Evolutionary conservation across 2,797 vertebrate genomes (phyloP), one percentile per base, ranked within the genome.

Genomic region (Champsocephalus gunnari): DNA sequence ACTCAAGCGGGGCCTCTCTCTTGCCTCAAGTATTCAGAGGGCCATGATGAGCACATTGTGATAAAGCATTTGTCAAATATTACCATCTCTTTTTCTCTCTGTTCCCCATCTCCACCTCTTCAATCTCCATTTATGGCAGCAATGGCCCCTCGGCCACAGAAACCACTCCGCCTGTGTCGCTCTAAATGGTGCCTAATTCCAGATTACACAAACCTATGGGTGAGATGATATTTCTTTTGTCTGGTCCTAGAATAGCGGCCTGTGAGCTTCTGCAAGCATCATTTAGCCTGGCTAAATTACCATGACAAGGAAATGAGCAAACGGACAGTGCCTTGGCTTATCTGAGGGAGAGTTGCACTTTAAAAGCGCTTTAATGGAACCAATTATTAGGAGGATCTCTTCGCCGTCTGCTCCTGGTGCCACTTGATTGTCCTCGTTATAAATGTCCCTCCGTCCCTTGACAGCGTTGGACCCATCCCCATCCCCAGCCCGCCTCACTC

Each of bases 201-300:
- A 93, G 86, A 93, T 90, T 88, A 89, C 81, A 84, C 79, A 90
- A 92, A 91, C 87, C 89, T 87, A 79, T 81, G 91, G 75, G 83
- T 80, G 87, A 89, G 86, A 88, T 88, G 85, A 91, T 92, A 92
- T 88, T 92, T 91, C 89, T 73, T 86, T 93, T 90, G 85, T 92
- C 85, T 88, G 82, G 59, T 77, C 81, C 72, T 82, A 87, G 89
- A 92, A 92, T 90, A 89, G 88, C 84, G 86, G 82, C 85, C 87
- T 83, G 81, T 66, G 85, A 80, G 81, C 71, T 79, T 74, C 87
- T 83, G 77, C 84, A 85, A 90, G 91, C 89, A 88, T 94, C 91
- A 91, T 93, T 94, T 94, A 90, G 84, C 87, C 84, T 45, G 80
- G 88, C 89, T 92, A 93, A 93, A 94, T 93, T 92, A 94, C 87